phyloP scores from a whole-genome alignment of 2,797 vertebrate genomes.

The Labeo calbasu region DNA sequence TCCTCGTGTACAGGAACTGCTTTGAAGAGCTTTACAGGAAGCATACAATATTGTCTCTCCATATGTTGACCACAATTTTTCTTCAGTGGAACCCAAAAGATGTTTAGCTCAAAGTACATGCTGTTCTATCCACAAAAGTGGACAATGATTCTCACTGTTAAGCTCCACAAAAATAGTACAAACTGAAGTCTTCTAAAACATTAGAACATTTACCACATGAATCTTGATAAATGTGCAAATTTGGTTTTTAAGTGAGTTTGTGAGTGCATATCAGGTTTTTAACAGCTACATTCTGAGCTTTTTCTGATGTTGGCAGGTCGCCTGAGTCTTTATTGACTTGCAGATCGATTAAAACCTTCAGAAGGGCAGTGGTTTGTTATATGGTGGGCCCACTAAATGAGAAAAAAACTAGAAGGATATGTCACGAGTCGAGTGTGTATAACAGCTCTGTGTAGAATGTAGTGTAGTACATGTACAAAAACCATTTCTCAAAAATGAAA shows the following conservation, averaged over 20 bases:
- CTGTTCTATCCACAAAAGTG: too few relatives aligned
- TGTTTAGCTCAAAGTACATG: too few relatives aligned
- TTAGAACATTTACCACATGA: too few relatives aligned
- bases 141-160: too few relatives aligned
- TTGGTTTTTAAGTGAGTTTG: not conserved
- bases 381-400: not conserved
- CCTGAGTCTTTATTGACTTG: not conserved
- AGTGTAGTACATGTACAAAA: not conserved
- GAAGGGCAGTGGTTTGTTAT: not conserved
- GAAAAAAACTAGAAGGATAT: not conserved
- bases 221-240: not conserved
- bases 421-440: not conserved
- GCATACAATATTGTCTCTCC: not conserved
- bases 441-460: not conserved
- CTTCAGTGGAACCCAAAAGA: too few relatives aligned
- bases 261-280: not conserved
- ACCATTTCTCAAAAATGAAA: not conserved
- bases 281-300: not conserved
- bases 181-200: too few relatives aligned
- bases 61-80: not conserved
- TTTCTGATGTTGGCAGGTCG: not conserved
- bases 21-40: not conserved
- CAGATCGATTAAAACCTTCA: not conserved
- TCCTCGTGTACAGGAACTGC: not conserved
- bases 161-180: too few relatives aligned